Base-by-base conservation (phyloP, 2,888 invertebrate genomes). In the Mechanitis mazaeus region DNA sequence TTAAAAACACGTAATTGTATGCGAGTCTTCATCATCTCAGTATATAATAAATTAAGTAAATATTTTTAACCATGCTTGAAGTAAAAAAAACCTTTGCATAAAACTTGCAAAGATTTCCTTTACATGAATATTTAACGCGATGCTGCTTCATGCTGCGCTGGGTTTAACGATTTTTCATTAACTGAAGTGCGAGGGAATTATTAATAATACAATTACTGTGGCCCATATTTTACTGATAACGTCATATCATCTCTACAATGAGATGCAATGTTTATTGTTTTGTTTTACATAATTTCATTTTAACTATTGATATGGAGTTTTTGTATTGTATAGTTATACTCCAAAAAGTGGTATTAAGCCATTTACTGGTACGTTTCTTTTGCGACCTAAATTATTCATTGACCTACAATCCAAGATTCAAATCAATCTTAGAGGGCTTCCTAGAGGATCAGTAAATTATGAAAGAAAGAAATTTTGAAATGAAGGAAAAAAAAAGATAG, bases 81-180 rank as follows among this genome's bases (percentile, higher is more conserved):
- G 31, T 50, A 28, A 50, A 20, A 20, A 50, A 50, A 50, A 3
- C 31, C 50, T 50, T 50, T 50, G 50, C 56, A 57, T 45, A 54
- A 56, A 45, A 28, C 38, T 35, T 9, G 38, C 31, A 28, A 55
- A 55, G 59, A 59, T 60, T 38, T 60, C 56, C 54, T 54, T 35
- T 54, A 3, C 12, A 54, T 63, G 54, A 55, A 59, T 63, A 63
- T 59, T 63, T 54, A 53, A 63, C 45, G 56, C 35, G 46, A 56
- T 45, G 59, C 33, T 35, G 33, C 35, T 54, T 56, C 59, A 38
- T 28, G 50, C 28, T 53, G 33, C 2, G 53, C 33, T 45, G 59
- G 47, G 54, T 56, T 42, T 63, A 63, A 59, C 59, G 56, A 59
- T 59, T 59, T 56, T 59, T 59, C 54, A 63, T 63, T 56, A 59